Conservation (phyloP, 2,113 vertebrate species). For the Equus quagga region DNA sequence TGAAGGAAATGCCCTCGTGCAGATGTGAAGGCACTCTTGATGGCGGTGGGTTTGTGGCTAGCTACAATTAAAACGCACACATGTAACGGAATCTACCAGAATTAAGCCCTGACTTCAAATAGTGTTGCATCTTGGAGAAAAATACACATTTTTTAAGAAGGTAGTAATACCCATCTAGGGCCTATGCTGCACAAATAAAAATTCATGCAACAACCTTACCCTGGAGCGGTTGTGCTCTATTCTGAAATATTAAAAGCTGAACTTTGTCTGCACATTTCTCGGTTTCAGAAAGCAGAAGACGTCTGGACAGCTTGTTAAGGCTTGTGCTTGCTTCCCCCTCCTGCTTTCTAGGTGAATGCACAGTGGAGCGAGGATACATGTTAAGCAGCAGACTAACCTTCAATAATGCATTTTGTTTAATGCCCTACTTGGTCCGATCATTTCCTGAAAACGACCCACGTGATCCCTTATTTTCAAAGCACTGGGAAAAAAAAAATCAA, state of each 20-base stretch:
- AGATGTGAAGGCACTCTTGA: not conserved
- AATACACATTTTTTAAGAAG: not conserved
- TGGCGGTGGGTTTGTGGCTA: not conserved
- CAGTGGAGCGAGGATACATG: constrained; percentile 10
- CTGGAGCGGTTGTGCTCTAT: not conserved
- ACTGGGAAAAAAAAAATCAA: constrained; percentile 23
- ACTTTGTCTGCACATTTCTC: not conserved
- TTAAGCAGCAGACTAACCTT: not conserved
- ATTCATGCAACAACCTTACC: not conserved
- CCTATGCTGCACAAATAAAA: not conserved
- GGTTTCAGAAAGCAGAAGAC: not conserved
- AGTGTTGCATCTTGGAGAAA: not conserved
- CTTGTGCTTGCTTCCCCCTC: not conserved
- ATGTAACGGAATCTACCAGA: constrained; percentile 2
- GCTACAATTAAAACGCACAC: not conserved
- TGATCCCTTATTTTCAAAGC: constrained; percentile 66
- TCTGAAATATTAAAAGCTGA: not conserved
- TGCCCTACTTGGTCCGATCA: constrained; percentile 31
- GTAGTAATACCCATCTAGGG: not conserved
- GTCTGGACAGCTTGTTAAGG: not conserved
- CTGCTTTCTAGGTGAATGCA: not conserved
- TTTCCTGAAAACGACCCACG: constrained; percentile 71
- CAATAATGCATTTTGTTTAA: constrained; percentile 41
- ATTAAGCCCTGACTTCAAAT: not conserved
- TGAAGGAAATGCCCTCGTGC: not conserved